These are phyloP conservation scores for Dicranocentrus wangi DNA, from an alignment of 2,888 invertebrate genomes.

Conservation along the genomic window DNA sequence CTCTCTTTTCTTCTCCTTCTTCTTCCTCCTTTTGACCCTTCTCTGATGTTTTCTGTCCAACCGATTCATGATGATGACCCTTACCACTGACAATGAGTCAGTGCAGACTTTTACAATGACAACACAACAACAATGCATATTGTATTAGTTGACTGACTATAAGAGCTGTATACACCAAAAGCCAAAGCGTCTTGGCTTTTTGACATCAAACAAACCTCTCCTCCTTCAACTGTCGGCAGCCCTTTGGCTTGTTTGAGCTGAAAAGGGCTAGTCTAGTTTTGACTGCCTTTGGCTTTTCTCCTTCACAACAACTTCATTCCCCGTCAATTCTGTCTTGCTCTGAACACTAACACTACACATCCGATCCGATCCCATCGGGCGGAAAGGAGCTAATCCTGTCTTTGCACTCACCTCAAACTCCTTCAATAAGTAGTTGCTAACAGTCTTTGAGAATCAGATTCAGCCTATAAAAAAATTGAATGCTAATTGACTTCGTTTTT, in stretches of 20 bases:
- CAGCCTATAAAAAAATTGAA: background rate
- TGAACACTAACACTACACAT: background rate
- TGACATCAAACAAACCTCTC: no score
- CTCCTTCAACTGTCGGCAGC: slow-evolving; percentile 49
- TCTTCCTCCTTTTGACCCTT: slow-evolving; percentile 1
- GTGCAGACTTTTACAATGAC: slow-evolving; percentile 59
- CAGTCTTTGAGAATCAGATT: background rate
- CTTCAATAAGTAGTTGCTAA: background rate
- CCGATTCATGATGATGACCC: slow-evolving; percentile 62
- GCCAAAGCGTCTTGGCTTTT: no score
- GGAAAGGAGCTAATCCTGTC: no score
- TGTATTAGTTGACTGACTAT: background rate
- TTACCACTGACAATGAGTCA: slow-evolving; percentile 61
- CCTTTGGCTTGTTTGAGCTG: slow-evolving; percentile 15
- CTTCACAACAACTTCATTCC: slow-evolving; percentile 44
- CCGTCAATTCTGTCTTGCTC: slow-evolving; percentile 33
- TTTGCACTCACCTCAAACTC: no score
- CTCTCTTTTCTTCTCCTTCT: slow-evolving; percentile 1
- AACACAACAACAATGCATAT: slow-evolving; percentile 12
- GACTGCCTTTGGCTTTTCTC: slow-evolving; percentile 61
- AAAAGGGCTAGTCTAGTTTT: slow-evolving; percentile 53
- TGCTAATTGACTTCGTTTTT: background rate
- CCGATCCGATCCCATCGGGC: no score
- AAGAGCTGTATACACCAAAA: slow-evolving; percentile 1
- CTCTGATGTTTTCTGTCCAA: slow-evolving; percentile 27